Conservation (phyloP, 2,888 invertebrate species). For the Nezara viridula region DNA sequence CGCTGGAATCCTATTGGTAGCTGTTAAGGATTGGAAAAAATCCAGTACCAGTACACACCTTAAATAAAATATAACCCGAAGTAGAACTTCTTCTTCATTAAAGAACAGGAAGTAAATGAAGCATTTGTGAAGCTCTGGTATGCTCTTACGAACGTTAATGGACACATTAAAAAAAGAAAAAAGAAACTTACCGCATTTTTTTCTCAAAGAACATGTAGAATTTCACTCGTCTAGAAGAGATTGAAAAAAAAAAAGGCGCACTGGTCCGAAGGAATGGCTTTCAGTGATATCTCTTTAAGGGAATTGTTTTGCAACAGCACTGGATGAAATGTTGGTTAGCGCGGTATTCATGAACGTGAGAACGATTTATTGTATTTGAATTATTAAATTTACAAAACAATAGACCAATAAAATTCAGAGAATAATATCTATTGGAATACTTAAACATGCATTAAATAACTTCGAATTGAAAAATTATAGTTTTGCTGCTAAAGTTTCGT, state of each 20-base stretch:
- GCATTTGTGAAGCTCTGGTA: not conserved
- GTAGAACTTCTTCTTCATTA: not conserved
- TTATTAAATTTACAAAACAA: not conserved
- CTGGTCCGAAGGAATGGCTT: not conserved
- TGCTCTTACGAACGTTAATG: not conserved
- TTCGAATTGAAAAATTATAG: not conserved
- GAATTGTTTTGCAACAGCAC: not conserved
- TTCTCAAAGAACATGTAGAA: not conserved
- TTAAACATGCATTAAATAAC: not conserved
- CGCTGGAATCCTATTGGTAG: too few species aligned
- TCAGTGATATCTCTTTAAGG: not conserved
- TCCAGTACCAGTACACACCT: too few species aligned
- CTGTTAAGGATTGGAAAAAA: too few species aligned
- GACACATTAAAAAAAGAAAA: not conserved
- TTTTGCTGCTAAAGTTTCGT: not conserved
- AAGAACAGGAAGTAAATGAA: not conserved
- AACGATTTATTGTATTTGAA: not conserved
- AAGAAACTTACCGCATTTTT: not conserved
- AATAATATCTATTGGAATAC: not conserved
- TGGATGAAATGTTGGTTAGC: not conserved
- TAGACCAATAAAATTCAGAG: not conserved
- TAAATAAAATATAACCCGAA: not conserved
- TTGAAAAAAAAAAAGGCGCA: not conserved
- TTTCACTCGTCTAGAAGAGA: not conserved
- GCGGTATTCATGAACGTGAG: not conserved